Evolutionary conservation across 2,797 vertebrate species (phyloP).

Genomic region (Lacerta viridis): DNA sequence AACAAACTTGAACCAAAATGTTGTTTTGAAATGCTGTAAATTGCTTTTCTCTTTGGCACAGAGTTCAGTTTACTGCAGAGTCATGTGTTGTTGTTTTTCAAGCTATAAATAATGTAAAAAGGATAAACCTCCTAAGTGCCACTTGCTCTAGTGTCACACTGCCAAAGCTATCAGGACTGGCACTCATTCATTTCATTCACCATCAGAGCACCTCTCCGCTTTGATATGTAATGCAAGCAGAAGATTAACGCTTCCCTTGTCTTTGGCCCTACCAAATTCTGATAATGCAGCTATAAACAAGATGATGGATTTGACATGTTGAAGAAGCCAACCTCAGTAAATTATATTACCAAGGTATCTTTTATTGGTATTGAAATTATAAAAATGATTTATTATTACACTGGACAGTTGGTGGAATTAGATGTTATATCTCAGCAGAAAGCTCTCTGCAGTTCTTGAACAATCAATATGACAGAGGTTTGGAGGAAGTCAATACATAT

Average conservation of each 20-base stretch:
- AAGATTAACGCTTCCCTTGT: constrained; percentile 23
- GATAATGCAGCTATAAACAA: constrained; percentile 37
- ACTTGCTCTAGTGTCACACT: neutral
- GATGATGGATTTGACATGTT: neutral
- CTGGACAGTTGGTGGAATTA: constrained; percentile 40
- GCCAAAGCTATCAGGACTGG: neutral
- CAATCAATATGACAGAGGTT: constrained; percentile 29
- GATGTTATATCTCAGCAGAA: constrained; percentile 51
- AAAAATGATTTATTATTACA: constrained; percentile 53
- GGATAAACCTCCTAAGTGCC: neutral
- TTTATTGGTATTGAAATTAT: constrained; percentile 49
- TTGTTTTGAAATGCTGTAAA: neutral
- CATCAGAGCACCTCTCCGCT: constrained; percentile 9
- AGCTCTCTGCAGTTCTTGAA: constrained; percentile 52
- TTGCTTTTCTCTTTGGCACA: neutral
- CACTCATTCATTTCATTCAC: neutral
- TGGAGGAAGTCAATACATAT: constrained; percentile 46
- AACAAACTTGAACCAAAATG: neutral
- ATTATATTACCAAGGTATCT: constrained; percentile 17
- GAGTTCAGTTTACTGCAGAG: neutral
- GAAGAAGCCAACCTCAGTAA: constrained; percentile 45
- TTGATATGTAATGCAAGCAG: constrained; percentile 14
- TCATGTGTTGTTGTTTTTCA: neutral
- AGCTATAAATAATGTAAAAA: neutral
- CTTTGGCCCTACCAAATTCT: constrained; percentile 49